A percentile compares a stretch with the other conserved stretches of the same genome.
phyloP scores from a whole-genome alignment of 2,888 invertebrate genomes.

The Hydriomena furcata region DNA sequence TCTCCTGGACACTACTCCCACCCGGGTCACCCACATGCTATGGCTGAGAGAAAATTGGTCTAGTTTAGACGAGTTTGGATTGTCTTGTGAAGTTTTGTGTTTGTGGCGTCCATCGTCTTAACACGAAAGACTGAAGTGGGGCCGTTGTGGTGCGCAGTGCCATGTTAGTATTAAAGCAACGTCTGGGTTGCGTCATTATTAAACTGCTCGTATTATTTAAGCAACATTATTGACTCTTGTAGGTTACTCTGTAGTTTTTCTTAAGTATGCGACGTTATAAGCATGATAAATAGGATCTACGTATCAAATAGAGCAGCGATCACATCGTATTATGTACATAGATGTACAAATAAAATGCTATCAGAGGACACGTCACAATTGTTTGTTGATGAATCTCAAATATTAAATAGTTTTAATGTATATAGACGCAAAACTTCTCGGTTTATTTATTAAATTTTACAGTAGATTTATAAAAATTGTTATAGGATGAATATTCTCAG shows the following conservation, averaged over 20 bases:
- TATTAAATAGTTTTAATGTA: constrained; percentile 56
- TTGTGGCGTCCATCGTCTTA: constrained; percentile 47
- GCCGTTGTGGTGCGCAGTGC: constrained; percentile 77
- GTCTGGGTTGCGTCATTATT: constrained; percentile 46
- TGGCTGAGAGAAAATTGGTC: constrained; percentile 79
- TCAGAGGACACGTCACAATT: constrained; percentile 54
- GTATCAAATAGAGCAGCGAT: constrained; percentile 49
- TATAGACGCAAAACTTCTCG: constrained; percentile 60
- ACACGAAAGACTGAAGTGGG: constrained; percentile 76
- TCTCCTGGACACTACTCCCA: constrained; percentile 85
- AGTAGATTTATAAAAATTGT: constrained; percentile 55
- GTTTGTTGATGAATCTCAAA: constrained; percentile 71
- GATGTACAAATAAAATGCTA: constrained; percentile 50
- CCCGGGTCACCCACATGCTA: constrained; percentile 79
- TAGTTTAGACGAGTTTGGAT: constrained; percentile 39
- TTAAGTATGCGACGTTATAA: constrained; percentile 41
- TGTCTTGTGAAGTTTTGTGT: constrained; percentile 33
- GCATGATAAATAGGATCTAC: constrained; percentile 28
- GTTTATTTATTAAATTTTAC: constrained; percentile 65
- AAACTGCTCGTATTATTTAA: constrained; percentile 60
- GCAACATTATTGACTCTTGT: constrained; percentile 49
- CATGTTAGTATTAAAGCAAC: constrained; percentile 74
- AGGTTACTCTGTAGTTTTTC: constrained; percentile 51
- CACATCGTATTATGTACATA: constrained; percentile 58
- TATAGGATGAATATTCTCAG: constrained; percentile 53